Conservation (phyloP, 2,888 invertebrate genomes). For the Synergus gifuensis region DNA sequence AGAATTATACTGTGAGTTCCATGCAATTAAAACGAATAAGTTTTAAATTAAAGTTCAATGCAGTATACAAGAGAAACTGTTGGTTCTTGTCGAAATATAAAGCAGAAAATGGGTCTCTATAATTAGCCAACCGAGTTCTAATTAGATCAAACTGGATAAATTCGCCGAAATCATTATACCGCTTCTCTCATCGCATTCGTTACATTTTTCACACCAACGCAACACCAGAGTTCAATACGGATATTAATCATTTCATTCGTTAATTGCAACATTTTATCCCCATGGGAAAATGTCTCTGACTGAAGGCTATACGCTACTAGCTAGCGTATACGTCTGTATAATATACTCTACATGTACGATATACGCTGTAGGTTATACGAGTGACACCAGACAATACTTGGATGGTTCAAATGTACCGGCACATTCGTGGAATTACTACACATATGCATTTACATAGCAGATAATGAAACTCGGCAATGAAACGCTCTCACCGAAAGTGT, state of each 20-base stretch:
- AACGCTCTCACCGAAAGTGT: slow-evolving; percentile 46
- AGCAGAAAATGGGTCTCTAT: background rate
- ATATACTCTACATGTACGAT: background rate
- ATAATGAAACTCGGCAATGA: slow-evolving; percentile 52
- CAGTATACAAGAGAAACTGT: background rate
- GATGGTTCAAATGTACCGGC: background rate
- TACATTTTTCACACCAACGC: slow-evolving; percentile 1
- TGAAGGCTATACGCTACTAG: background rate
- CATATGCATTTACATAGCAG: slow-evolving; percentile 48
- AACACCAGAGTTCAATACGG: background rate
- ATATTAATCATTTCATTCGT: slow-evolving; percentile 32
- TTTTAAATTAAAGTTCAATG: no score
- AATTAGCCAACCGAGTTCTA: background rate
- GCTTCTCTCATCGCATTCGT: background rate
- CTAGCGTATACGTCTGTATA: no score
- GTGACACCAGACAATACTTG: slow-evolving; percentile 13
- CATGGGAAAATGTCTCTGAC: slow-evolving; percentile 26
- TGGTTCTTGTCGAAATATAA: background rate
- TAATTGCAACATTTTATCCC: slow-evolving; percentile 20
- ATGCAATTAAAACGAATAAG: no score
- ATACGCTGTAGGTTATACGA: background rate
- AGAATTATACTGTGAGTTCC: no score
- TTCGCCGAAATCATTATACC: background rate
- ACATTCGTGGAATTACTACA: background rate
- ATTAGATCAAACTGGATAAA: background rate